Evolutionary conservation across 2,888 invertebrate genomes (phyloP), one percentile per base, ranked within the genome.

Genomic region (Tetrapedia diversipes): DNA sequence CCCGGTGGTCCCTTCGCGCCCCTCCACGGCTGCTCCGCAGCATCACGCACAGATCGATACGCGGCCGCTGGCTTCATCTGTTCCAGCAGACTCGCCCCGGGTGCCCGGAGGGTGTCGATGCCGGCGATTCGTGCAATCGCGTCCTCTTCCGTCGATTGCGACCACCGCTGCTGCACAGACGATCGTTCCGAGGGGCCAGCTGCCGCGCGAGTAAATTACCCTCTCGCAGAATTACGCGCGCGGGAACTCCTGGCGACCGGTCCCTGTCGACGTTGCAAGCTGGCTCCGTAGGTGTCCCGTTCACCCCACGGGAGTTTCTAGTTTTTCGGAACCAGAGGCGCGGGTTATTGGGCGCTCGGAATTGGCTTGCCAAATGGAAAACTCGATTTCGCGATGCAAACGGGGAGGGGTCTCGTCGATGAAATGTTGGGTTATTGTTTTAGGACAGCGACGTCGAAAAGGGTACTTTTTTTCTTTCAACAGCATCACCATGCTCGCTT

Each of bases 21-120:
- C 37, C 67, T 29, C 43, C 29, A 34, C 14, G 51, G 54, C 24
- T 37, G 60, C 67, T 66, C 80, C 54, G 67, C 77, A 49, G 77
- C 73, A 80, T 77, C 83, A 70, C 75, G 73, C 69, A 67, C 73
- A 72, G 85, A 83, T 83, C 83, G 83, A 83, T 83, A 83, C 83
- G 41, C 41, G 49, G 60, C 64, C 57, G 66, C 66, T 60, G 56
- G 69, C 71, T 72, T 78, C 64, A 45, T 69, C 77, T 71, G 82
- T 77, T 70, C 70, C 53, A 34, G 45, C 49, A 63, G 60, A 47
- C 47, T 61, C 70, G 19, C 6, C 49, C 70, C 24, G 43, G 34
- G 45, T 29, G 24, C 45, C 16, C 34, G 24, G 32, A 51, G 77
- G 29, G 47, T 63, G 37, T 54, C 72, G 39, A 66, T 47, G 43